Conservation (phyloP, 2,888 invertebrate species). For the Thera britannica region DNA sequence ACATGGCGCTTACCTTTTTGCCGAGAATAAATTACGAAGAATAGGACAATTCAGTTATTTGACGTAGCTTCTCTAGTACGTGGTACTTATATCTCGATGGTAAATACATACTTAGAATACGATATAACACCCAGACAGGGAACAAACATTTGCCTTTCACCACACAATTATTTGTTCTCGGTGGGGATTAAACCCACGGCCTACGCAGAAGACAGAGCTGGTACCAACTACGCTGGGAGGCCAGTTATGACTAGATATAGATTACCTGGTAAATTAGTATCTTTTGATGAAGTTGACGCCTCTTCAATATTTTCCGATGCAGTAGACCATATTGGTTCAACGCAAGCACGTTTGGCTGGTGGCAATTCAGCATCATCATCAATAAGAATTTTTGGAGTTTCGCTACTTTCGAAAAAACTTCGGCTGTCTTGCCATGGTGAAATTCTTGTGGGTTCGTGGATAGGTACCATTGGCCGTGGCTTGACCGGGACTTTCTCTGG, state of each 20-base stretch:
- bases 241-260: background rate
- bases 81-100: too few species aligned
- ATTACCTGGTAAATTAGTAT: background rate
- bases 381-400: background rate
- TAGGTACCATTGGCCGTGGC: background rate
- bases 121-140: too few species aligned
- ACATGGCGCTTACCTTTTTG: too few species aligned
- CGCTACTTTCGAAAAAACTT: background rate
- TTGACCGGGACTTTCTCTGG: background rate
- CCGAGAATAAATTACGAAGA: too few species aligned
- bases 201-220: too few species aligned
- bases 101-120: too few species aligned
- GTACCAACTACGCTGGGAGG: too few species aligned
- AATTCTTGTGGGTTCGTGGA: background rate
- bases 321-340: background rate
- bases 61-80: too few species aligned
- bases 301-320: background rate
- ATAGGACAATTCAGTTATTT: too few species aligned
- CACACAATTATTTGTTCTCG: too few species aligned
- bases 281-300: background rate
- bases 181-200: too few species aligned
- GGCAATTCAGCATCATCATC: background rate
- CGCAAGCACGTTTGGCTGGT: slow-evolving; percentile 10
- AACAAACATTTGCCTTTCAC: too few species aligned
- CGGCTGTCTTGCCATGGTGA: background rate